Conservation (phyloP, 2,888 invertebrate genomes). For the Zonitis immaculata region DNA sequence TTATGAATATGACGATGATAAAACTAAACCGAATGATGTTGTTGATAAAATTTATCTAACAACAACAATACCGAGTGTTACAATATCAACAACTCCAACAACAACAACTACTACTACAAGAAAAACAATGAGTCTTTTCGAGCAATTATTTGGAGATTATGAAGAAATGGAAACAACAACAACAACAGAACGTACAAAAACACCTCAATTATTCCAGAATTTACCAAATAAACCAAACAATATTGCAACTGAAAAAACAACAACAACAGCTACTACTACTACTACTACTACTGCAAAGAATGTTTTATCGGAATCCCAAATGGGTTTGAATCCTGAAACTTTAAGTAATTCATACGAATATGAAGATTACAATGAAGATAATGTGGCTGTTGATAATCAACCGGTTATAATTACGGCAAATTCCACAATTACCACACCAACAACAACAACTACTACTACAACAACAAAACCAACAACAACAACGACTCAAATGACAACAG, state of each 20-base stretch:
- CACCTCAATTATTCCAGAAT: constrained; percentile 30
- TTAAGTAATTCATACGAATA: constrained; percentile 35
- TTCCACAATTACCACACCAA: constrained; percentile 7
- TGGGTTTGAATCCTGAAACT: constrained; percentile 18
- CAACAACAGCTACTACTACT: constrained; percentile 23
- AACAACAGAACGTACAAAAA: constrained; percentile 27
- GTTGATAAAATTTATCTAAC: constrained; percentile 21
- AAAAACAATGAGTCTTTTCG: constrained; percentile 45
- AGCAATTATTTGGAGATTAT: constrained; percentile 47
- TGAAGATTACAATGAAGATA: constrained; percentile 38
- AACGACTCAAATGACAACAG: constrained; percentile 24
- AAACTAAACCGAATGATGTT: constrained; percentile 27
- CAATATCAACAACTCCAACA: constrained; percentile 11
- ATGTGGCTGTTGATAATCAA: constrained; percentile 38
- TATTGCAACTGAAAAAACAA: constrained; percentile 22
- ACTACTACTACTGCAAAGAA: constrained; percentile 16
- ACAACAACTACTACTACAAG: constrained; percentile 46
- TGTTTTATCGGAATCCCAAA: constrained; percentile 32
- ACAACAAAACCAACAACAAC: constrained; percentile 9
- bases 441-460: constrained; percentile 8
- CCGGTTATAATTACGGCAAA: constrained; percentile 17
- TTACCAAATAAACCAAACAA: constrained; percentile 26
- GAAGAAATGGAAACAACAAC: constrained; percentile 36
- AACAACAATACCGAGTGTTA: constrained; percentile 15
- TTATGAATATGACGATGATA: constrained; percentile 31